A percentile compares a stretch with the other conserved stretches of the same genome.
Evolutionary conservation across 2,797 vertebrate species (phyloP).

Genomic region (Acridotheres tristis): DNA sequence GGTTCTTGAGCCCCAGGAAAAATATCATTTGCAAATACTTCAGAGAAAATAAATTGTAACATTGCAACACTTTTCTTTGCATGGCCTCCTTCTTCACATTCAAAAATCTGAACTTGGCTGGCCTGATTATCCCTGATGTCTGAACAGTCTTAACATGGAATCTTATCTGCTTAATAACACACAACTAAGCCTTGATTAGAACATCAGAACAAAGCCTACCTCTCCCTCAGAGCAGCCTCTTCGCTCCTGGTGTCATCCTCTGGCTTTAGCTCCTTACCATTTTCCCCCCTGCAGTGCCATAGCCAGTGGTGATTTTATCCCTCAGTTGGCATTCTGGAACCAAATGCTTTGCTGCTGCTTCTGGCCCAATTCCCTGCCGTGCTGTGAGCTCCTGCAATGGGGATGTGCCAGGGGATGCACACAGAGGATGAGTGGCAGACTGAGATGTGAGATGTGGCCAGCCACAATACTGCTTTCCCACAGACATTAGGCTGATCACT

Average conservation of each 20-base stretch:
- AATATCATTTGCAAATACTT: background rate
- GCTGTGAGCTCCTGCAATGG: accelerated
- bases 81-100: background rate
- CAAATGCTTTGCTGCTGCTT: background rate
- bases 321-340: accelerated
- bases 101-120: background rate
- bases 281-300: background rate
- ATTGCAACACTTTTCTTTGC: background rate
- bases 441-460: background rate
- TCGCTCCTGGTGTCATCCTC: background rate
- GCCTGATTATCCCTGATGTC: background rate
- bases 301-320: background rate
- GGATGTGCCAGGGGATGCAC: background rate
- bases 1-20: background rate
- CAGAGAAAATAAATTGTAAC: background rate
- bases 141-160: background rate
- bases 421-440: background rate
- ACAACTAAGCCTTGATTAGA: background rate
- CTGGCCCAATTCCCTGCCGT: accelerated
- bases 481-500: background rate
- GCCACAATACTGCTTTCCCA: background rate
- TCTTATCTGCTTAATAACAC: background rate
- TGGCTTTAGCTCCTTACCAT: background rate
- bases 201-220: background rate
- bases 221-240: background rate